These are phyloP conservation scores for Stomorhina lunata DNA, from an alignment of 2,888 invertebrate species.

Conservation along the genomic window DNA sequence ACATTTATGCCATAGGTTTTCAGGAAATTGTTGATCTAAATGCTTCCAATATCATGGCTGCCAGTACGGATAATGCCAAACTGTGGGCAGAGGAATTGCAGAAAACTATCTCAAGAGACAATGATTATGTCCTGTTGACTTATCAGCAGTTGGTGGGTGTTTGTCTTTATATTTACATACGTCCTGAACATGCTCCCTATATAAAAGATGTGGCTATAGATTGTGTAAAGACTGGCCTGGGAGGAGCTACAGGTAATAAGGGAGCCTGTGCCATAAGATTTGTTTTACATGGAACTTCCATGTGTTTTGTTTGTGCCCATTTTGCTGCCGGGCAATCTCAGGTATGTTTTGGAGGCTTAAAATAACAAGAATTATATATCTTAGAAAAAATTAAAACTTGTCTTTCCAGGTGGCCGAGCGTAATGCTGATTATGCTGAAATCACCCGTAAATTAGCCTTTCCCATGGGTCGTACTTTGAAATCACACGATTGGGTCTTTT, in stretches of 20 bases:
- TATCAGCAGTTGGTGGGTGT: slow-evolving; percentile 98
- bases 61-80: slow-evolving; percentile 93
- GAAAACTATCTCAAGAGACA: slow-evolving; percentile 91
- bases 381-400: neutral
- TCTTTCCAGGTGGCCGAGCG: slow-evolving; percentile 83
- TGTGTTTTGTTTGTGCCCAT: slow-evolving; percentile 99
- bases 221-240: slow-evolving; percentile 98
- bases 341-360: slow-evolving; percentile 80
- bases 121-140: slow-evolving; percentile 94
- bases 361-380: neutral
- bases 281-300: slow-evolving; percentile 93
- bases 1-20: slow-evolving; percentile 98
- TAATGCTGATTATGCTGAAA: slow-evolving; percentile 98
- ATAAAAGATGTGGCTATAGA: slow-evolving; percentile 96
- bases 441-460: slow-evolving; percentile 93
- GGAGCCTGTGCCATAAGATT: slow-evolving; percentile 96
- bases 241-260: slow-evolving; percentile 98
- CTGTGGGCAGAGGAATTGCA: slow-evolving; percentile 97
- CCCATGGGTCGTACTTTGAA: slow-evolving; percentile 95
- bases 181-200: slow-evolving; percentile 92
- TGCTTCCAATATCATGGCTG: slow-evolving; percentile 98
- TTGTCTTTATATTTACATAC: slow-evolving; percentile 95
- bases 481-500: slow-evolving; percentile 98
- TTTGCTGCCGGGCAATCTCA: slow-evolving; percentile 99
- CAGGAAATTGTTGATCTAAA: slow-evolving; percentile 99